Evolutionary conservation across 2,113 vertebrate genomes (phyloP).

Genomic region (Dolichotis patagonum): DNA sequence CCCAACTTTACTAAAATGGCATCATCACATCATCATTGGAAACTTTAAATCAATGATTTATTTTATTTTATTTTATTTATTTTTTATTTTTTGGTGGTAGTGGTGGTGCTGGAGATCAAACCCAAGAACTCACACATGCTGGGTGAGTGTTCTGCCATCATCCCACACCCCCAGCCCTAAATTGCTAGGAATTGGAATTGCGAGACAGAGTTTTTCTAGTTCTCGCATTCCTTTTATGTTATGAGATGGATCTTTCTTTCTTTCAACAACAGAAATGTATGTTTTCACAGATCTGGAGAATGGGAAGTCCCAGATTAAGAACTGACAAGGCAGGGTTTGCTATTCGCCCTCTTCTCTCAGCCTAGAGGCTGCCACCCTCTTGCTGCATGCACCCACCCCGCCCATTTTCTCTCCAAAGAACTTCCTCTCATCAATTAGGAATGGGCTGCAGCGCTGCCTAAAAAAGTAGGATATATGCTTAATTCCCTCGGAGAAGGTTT

Average conservation of each 20-base stretch:
- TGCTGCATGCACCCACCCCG: background rate
- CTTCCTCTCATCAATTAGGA: background rate
- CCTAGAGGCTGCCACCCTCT: background rate
- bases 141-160: background rate
- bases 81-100: background rate
- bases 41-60: background rate
- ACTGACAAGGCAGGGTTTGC: background rate
- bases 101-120: background rate
- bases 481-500: conserved; percentile 36
- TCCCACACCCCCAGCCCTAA: background rate
- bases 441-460: background rate
- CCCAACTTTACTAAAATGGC: background rate
- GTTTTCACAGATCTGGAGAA: background rate
- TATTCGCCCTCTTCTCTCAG: background rate
- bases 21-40: background rate
- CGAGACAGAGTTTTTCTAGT: conserved; percentile 25
- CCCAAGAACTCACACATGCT: background rate
- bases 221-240: background rate
- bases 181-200: background rate
- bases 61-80: background rate
- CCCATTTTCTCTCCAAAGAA: conserved; percentile 36
- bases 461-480: conserved; percentile 27
- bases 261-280: background rate
- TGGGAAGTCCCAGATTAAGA: background rate
- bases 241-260: no score